Base-by-base conservation (phyloP, 2,797 vertebrate genomes). In the Schizopygopsis pylzovi region DNA sequence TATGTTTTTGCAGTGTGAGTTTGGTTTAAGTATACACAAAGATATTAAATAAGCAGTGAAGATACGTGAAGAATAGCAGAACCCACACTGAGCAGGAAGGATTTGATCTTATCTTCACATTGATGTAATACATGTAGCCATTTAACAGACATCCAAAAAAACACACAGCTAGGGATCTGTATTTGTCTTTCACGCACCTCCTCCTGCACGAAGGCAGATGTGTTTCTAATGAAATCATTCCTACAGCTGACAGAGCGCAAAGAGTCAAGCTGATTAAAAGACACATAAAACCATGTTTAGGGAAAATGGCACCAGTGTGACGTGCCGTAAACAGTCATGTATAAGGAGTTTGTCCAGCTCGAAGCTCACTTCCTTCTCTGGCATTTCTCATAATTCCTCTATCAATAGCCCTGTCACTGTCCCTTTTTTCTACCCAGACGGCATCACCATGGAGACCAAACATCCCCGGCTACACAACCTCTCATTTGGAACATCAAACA, bases 391-490 rank as follows among this genome's bases (percentile, higher is more conserved):
- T 59, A 85, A 82, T 84, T 87, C 88, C 72, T 83, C 77, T 85
- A 86, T 88, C 82, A 87, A 86, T 39, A 84, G 79, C 83, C 56
- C 75, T 77, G 52, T 86, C 80, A 86, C 54, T 85, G 81, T 86
- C 86, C 86, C 82, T 85, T 72, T 65, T 61, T 76, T 82, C 72
- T 83, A 86, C 72, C 75, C 71, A 72, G 79, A 45, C 56, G 82
- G 81, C 63, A 86, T 87, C 65, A 79, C 85, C 88, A 90, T 88
- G 86, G 89, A 89, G 89, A 91, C 89, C 54, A 83, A 84, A 87
- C 78, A 86, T 87, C 83, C 28, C 41, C 81, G 25, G 85, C 68
- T 90, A 81, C 59, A 90, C 41, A 72, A 70, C 49, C 71, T 43
- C 65, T 83, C 80, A 75, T 79, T 43, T 49, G 15, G 54, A 83